Evolutionary conservation across 2,888 invertebrate genomes (phyloP).

Genomic region (Erebia ligea): DNA sequence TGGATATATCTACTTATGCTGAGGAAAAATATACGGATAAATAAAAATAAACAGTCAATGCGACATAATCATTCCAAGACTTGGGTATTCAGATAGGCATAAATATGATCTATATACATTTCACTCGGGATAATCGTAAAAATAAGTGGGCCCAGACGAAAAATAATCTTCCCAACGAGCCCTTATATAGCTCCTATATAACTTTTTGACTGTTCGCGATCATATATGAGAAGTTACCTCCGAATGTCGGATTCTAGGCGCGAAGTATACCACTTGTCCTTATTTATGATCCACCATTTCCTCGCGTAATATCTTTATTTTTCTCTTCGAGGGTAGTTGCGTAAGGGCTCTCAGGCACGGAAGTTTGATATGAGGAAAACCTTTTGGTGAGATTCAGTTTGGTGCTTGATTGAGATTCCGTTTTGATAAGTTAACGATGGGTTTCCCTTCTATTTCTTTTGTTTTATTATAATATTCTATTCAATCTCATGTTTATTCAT

Average conservation of each 20-base stretch:
- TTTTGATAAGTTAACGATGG: slow-evolving; percentile 17
- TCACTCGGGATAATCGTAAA: slow-evolving; percentile 35
- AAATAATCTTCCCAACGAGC: slow-evolving; percentile 37
- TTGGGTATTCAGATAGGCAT: not conserved
- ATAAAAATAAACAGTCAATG: not conserved
- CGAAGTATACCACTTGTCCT: slow-evolving; percentile 57
- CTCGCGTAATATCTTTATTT: slow-evolving; percentile 62
- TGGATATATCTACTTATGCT: too few species aligned
- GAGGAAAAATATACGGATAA: too few species aligned
- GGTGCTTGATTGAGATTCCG: slow-evolving; percentile 38
- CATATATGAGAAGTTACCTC: slow-evolving; percentile 44
- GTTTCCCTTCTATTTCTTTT: too few species aligned
- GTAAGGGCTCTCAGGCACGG: slow-evolving; percentile 46
- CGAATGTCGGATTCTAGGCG: slow-evolving; percentile 49
- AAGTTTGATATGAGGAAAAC: slow-evolving; percentile 40
- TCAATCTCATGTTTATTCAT: too few species aligned
- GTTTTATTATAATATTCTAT: too few species aligned
- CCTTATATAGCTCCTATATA: slow-evolving; percentile 31
- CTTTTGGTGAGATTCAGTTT: slow-evolving; percentile 35
- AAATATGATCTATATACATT: slow-evolving; percentile 3
- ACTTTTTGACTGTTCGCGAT: slow-evolving; percentile 38
- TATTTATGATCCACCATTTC: slow-evolving; percentile 70
- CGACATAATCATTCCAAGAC: not conserved
- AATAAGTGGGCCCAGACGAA: slow-evolving; percentile 37
- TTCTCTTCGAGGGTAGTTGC: slow-evolving; percentile 45